phyloP scores from a whole-genome alignment of 2,888 invertebrate species.

The Torymus auratus region DNA sequence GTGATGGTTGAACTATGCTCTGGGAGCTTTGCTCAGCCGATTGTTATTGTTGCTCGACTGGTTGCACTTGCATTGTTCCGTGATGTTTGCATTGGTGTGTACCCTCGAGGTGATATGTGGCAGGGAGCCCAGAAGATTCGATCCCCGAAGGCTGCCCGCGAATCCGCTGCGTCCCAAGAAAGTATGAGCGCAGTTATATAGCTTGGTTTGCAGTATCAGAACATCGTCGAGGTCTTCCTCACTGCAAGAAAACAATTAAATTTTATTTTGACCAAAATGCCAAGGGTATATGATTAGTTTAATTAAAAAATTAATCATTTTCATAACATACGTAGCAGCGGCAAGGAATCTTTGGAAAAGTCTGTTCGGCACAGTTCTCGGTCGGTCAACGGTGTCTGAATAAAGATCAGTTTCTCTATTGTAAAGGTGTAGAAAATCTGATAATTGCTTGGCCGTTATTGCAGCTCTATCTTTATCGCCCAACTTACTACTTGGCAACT shows the following conservation, averaged over 20 bases:
- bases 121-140: conserved; percentile 72
- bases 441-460: conserved; percentile 88
- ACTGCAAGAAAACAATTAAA: conserved; percentile 75
- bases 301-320: too few relatives aligned
- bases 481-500: conserved; percentile 85
- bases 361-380: conserved; percentile 79
- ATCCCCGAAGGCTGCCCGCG: conserved; percentile 73
- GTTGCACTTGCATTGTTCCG: conserved; percentile 74
- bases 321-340: conserved; percentile 78
- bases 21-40: conserved; percentile 69
- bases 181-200: conserved; percentile 80
- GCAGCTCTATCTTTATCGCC: conserved; percentile 89
- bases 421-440: conserved; percentile 90
- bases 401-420: conserved; percentile 89
- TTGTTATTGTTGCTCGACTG: conserved; percentile 66
- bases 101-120: conserved; percentile 75
- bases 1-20: conserved; percentile 64
- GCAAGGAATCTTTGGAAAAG: conserved; percentile 81
- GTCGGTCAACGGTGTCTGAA: conserved; percentile 84
- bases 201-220: conserved; percentile 80
- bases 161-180: conserved; percentile 80
- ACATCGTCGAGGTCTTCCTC: conserved; percentile 87
- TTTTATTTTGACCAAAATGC: background rate
- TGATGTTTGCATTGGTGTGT: conserved; percentile 71
- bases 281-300: too few relatives aligned